Percentiles rank a stretch among this genome's conserved stretches.
These are phyloP conservation scores for Calyptomena viridis DNA, from an alignment of 2,113 vertebrate species.

Conservation along the genomic window DNA sequence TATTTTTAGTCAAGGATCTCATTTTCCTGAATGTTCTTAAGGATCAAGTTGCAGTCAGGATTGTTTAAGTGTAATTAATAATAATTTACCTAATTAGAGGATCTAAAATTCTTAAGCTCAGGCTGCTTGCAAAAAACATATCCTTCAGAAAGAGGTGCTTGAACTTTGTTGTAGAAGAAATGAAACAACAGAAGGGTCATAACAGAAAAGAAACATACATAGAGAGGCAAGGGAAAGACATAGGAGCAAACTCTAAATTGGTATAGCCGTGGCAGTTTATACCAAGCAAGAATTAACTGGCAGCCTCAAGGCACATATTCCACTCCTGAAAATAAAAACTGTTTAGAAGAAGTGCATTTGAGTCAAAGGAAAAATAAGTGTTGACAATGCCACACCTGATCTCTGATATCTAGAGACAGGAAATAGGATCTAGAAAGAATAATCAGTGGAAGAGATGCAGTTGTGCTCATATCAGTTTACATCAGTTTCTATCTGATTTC, in stretches of 20 bases:
- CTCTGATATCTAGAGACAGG: neutral
- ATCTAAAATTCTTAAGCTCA: neutral
- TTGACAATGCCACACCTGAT: neutral
- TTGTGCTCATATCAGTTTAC: conserved; percentile 41
- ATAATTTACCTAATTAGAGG: neutral
- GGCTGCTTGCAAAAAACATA: neutral
- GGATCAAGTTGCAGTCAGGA: neutral
- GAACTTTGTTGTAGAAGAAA: neutral
- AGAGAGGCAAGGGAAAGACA: neutral
- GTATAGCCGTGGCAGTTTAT: neutral
- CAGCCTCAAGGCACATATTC: neutral
- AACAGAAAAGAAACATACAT: neutral
- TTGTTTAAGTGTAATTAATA: neutral
- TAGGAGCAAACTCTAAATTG: neutral
- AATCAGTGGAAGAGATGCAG: neutral
- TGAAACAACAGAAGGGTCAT: neutral
- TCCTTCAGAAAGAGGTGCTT: neutral
- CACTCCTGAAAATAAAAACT: neutral
- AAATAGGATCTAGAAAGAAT: neutral
- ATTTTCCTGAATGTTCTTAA: neutral
- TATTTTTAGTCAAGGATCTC: neutral
- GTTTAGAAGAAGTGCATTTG: neutral
- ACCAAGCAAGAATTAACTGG: neutral
- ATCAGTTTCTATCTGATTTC: conserved; percentile 57
- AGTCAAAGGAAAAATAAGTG: neutral